phyloP scores from a whole-genome alignment of 2,888 invertebrate species.

The Rhingia campestris region DNA sequence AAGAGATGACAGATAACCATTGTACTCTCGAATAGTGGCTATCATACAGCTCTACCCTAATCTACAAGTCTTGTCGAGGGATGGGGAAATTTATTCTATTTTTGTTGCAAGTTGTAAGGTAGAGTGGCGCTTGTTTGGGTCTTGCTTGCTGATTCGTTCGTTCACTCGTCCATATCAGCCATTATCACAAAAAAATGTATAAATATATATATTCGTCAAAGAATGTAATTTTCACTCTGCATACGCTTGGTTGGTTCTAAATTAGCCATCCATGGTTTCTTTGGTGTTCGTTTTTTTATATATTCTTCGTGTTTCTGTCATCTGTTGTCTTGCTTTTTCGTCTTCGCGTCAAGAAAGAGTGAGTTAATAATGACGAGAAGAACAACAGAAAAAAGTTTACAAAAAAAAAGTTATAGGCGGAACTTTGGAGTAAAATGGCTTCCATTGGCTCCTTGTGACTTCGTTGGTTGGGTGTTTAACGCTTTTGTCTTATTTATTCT shows the following conservation, averaged over 20 bases:
- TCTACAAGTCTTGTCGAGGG: neutral
- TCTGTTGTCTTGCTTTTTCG: slow-evolving; percentile 71
- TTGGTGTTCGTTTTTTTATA: slow-evolving; percentile 23
- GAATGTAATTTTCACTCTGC: slow-evolving; percentile 73
- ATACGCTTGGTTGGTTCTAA: slow-evolving; percentile 71
- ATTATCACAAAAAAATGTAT: slow-evolving; percentile 58
- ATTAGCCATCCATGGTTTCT: slow-evolving; percentile 66
- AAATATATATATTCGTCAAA: slow-evolving; percentile 13
- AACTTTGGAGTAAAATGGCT: slow-evolving; percentile 72
- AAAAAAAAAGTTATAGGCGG: slow-evolving; percentile 61
- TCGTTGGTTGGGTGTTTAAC: slow-evolving; percentile 63
- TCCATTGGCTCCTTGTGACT: slow-evolving; percentile 70
- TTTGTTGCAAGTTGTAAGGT: neutral
- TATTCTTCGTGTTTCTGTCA: slow-evolving; percentile 53
- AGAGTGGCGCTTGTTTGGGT: slow-evolving; percentile 46
- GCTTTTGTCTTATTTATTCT: slow-evolving; percentile 29
- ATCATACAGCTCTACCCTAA: slow-evolving; percentile 47
- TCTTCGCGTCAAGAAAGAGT: slow-evolving; percentile 67
- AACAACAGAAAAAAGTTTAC: slow-evolving; percentile 39
- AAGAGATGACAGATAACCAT: slow-evolving; percentile 69
- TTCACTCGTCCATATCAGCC: slow-evolving; percentile 61
- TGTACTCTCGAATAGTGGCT: slow-evolving; percentile 27
- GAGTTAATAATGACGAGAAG: slow-evolving; percentile 71
- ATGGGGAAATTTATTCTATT: slow-evolving; percentile 13
- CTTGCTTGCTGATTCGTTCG: slow-evolving; percentile 62